phyloP scores from a whole-genome alignment of 1,140 invertebrate species.

The Neodiprion pinetum region DNA sequence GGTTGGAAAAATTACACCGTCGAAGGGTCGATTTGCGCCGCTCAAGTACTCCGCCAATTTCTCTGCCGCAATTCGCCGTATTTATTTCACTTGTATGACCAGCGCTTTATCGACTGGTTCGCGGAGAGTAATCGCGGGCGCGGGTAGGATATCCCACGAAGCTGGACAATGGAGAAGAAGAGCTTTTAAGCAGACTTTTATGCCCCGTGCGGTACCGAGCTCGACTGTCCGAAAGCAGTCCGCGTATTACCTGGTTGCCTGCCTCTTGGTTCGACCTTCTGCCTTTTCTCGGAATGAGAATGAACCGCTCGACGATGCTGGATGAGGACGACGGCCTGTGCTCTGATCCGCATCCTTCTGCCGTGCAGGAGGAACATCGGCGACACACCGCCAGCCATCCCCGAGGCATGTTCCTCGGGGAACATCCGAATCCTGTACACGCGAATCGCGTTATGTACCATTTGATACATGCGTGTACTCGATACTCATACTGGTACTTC shows the following conservation, averaged over 20 bases:
- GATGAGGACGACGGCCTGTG: not conserved
- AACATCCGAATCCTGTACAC: no score
- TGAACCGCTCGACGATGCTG: not conserved
- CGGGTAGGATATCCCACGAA: conserved; percentile 26
- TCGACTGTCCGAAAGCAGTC: conserved; percentile 14
- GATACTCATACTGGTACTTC: no score
- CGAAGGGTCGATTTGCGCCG: no score
- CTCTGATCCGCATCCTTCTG: not conserved
- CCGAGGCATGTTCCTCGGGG: no score
- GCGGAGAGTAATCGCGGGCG: no score
- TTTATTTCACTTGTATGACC: no score
- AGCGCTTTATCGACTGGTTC: no score
- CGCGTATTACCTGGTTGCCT: conserved; percentile 15
- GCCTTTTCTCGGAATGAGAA: conserved; percentile 37
- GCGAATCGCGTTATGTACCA: no score
- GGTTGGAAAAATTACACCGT: no score
- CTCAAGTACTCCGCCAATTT: no score
- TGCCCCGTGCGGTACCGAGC: conserved; percentile 1
- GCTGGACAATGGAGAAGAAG: conserved; percentile 24
- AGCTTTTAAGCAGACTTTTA: conserved; percentile 23
- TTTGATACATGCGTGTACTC: no score
- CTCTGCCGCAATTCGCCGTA: no score
- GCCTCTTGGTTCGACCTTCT: conserved; percentile 31
- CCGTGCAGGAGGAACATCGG: not conserved
- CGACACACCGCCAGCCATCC: not conserved